A percentile compares a stretch with the other conserved stretches of the same genome.
These are phyloP conservation scores for Stictocephala bisonia DNA, from an alignment of 2,888 invertebrate species.

Conservation along the genomic window DNA sequence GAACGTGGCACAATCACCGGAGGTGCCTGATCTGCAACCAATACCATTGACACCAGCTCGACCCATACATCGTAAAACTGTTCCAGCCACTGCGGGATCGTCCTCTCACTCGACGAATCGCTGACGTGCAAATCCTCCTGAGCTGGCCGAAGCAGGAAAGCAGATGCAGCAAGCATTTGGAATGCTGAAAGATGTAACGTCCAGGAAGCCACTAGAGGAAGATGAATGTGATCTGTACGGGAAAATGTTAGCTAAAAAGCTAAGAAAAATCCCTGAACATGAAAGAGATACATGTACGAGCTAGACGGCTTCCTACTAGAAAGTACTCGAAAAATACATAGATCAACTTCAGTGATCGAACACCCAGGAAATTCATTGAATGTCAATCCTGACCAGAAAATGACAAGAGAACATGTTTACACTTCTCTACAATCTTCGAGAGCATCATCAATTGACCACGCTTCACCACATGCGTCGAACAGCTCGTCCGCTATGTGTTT, in stretches of 20 bases:
- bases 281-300: conserved; percentile 67
- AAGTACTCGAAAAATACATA: conserved; percentile 4
- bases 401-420: conserved; percentile 5
- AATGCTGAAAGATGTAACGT: conserved; percentile 25
- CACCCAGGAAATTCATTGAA: not conserved
- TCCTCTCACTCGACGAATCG: conserved; percentile 31
- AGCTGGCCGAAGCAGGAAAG: conserved; percentile 46
- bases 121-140: conserved; percentile 47
- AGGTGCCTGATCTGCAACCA: conserved; percentile 19
- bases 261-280: conserved; percentile 66
- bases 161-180: conserved; percentile 44
- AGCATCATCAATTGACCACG: conserved; percentile 3
- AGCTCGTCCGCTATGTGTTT: conserved; percentile 9
- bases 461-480: conserved; percentile 1
- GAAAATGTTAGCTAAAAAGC: conserved; percentile 66
- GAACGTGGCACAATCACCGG: conserved; percentile 16
- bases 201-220: conserved; percentile 57
- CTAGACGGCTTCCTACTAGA: conserved; percentile 62
- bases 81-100: conserved; percentile 17
- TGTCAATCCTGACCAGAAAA: conserved; percentile 3
- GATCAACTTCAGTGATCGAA: conserved; percentile 19
- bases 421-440: conserved; percentile 8
- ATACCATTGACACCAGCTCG: conserved; percentile 7
- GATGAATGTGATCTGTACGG: conserved; percentile 67
- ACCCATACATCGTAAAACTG: conserved; percentile 31